Base-by-base conservation (phyloP, 2,113 vertebrate species). In the Coreoperca whiteheadi region DNA sequence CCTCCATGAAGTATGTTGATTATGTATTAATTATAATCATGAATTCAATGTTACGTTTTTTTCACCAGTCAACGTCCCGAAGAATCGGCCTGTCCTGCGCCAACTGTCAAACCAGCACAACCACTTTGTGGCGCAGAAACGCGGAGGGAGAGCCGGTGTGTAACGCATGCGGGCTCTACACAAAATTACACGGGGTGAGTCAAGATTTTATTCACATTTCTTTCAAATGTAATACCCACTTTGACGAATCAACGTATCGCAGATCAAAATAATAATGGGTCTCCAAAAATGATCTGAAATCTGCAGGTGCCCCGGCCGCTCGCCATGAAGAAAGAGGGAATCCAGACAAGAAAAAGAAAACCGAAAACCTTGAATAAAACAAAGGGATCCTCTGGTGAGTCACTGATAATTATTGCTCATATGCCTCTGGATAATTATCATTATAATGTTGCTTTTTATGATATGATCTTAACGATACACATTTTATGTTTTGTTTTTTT, bases 271-370 rank as follows among this genome's bases (percentile, higher is more conserved):
- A 54, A 23, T 57, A 37, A 43, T 7, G 43, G 16, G 1, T 30
- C 0, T 41, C 30, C 1, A 66, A 43, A 68, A 12, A 41, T 30
- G 4, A 23, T 70, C 3, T 21, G 34, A 30, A 0, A 63, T 77
- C 68, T 93, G 81, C 89, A 99, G 98, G 98, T 99, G 74, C 98
- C 98, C 67, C 96, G 98, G 66, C 98, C 98, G 0, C 97, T 99
- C 73, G 98, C 98, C 81, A 99, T 99, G 98, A 99, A 99, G 94
- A 99, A 99, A 95, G 98, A 99, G 91, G 98, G 98, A 82, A 99
- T 99, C 95, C 98, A 99, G 95, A 99, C 98, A 0, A 96, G 98
- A 91, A 99, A 99, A 94, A 92, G 98, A 95, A 99, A 99, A 96
- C 98, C 98, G n/a, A 99, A 99, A 95, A 98, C 98, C 82, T 90